A percentile compares a stretch with the other conserved stretches of the same genome.
Evolutionary conservation across 2,113 vertebrate species (phyloP).

Genomic region (Sminthopsis crassicaudata): DNA sequence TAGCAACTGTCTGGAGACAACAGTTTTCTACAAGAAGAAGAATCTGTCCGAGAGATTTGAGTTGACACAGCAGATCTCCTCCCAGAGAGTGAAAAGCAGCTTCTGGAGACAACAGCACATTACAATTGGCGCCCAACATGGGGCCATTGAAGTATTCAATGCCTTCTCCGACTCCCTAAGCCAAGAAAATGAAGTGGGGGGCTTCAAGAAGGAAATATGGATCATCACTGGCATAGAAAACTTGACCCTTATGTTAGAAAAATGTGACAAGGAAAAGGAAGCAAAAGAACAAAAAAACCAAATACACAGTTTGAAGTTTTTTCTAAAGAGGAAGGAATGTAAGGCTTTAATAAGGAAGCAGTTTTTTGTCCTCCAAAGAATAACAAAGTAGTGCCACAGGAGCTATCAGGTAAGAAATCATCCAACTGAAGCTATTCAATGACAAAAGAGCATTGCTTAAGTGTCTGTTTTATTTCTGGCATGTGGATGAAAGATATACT

Average conservation of each 20-base stretch:
- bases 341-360: not conserved
- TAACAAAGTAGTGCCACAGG: not conserved
- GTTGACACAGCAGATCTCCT: too few species aligned
- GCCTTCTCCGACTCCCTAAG: not conserved
- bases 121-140: too few species aligned
- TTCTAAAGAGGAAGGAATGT: not conserved
- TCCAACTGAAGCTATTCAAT: not conserved
- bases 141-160: not conserved
- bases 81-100: too few species aligned
- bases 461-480: not conserved
- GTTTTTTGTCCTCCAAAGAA: not conserved
- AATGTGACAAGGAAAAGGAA: not conserved
- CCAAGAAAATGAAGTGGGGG: not conserved
- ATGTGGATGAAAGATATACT: not conserved
- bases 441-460: not conserved
- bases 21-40: too few species aligned
- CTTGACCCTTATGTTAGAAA: not conserved
- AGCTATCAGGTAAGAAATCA: not conserved
- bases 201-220: not conserved
- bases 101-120: too few species aligned
- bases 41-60: too few species aligned
- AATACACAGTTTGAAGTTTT: not conserved
- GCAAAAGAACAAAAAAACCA: not conserved
- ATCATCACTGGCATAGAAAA: not conserved
- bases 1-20: too few species aligned